phyloP scores from a whole-genome alignment of 2,113 vertebrate genomes.

The Cavia aperea region DNA sequence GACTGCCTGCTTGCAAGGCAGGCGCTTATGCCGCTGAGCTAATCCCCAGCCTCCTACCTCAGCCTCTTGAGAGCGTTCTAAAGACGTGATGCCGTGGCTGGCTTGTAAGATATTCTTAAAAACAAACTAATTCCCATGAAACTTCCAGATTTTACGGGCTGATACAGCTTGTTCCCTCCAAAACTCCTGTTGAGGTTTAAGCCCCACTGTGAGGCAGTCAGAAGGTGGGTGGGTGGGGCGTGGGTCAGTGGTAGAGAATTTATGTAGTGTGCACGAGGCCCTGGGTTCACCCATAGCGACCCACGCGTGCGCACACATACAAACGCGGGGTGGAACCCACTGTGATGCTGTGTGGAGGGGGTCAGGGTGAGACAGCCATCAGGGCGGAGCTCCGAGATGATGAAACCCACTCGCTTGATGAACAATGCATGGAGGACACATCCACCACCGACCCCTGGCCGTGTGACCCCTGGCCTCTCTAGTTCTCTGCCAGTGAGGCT shows the following conservation, averaged over 20 bases:
- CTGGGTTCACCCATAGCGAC: neutral
- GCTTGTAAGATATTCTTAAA: neutral
- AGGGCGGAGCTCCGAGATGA: neutral
- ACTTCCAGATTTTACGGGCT: neutral
- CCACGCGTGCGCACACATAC: too few species aligned
- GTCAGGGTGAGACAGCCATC: neutral
- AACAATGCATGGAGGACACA: too few species aligned
- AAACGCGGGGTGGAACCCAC: neutral
- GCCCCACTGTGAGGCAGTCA: neutral
- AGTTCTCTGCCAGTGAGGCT: too few species aligned
- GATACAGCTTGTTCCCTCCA: neutral
- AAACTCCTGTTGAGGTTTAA: neutral
- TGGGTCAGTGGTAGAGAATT: neutral
- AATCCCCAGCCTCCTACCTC: neutral
- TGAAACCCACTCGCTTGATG: neutral
- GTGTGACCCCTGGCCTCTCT: neutral
- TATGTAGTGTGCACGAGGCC: neutral
- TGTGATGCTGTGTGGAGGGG: neutral
- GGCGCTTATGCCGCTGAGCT: too few species aligned
- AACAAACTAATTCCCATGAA: neutral
- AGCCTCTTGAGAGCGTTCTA: neutral
- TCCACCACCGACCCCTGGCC: neutral
- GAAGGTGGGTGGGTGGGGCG: neutral
- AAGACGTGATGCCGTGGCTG: neutral
- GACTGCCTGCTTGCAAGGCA: too few species aligned